phyloP scores from a whole-genome alignment of 2,113 vertebrate species.

The Microtus ochrogaster region DNA sequence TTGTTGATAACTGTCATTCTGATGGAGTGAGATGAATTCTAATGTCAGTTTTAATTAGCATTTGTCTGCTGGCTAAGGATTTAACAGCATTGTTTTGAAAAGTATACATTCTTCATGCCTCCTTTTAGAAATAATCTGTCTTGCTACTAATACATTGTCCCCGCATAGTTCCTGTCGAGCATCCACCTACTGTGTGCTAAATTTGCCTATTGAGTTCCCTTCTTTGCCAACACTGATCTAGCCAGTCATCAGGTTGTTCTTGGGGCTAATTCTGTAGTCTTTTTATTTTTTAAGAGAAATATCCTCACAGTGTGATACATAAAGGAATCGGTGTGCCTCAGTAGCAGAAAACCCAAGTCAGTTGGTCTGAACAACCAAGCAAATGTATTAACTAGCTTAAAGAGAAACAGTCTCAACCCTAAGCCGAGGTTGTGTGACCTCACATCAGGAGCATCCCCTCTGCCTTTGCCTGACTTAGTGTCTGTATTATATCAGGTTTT shows the following conservation, averaged over 20 bases:
- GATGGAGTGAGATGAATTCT: neutral
- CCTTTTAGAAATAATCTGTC: constrained; percentile 20
- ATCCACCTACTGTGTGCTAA: neutral
- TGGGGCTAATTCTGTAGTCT: neutral
- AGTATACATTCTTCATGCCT: neutral
- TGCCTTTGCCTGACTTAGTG: neutral
- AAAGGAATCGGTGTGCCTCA: constrained; percentile 22
- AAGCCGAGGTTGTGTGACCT: neutral
- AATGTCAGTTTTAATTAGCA: neutral
- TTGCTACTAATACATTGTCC: neutral
- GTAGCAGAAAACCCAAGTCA: neutral
- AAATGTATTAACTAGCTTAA: constrained; percentile 11
- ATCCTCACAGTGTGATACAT: neutral
- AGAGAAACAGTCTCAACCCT: neutral
- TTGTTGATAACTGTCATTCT: neutral
- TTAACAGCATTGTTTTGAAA: constrained; percentile 13
- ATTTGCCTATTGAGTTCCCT: neutral
- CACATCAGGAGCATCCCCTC: neutral
- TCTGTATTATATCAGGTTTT: neutral
- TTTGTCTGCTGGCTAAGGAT: neutral
- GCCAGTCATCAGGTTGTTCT: neutral
- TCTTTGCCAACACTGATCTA: neutral
- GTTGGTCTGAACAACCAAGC: neutral
- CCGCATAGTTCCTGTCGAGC: neutral
- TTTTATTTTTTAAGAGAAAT: neutral